A percentile compares a stretch with the other conserved stretches of the same genome.
Evolutionary conservation across 2,797 vertebrate genomes (phyloP).

Genomic region (Triplophysa bombifrons): DNA sequence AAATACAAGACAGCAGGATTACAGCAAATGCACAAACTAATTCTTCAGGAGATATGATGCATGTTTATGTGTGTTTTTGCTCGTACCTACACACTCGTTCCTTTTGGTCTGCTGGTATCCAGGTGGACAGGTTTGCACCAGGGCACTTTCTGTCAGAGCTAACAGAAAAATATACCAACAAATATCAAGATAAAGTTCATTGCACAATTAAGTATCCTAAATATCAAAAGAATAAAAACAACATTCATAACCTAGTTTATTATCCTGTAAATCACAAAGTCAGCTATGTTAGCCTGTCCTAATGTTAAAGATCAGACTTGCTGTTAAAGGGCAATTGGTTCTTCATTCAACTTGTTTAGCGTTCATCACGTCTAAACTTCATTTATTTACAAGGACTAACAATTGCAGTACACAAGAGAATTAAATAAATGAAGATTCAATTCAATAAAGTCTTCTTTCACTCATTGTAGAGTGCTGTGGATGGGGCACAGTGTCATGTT

Average conservation of each 20-base stretch:
- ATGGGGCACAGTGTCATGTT: not conserved
- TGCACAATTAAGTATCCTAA: not conserved
- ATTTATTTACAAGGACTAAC: too few relatives aligned
- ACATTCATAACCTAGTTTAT: not conserved
- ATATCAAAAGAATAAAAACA: not conserved
- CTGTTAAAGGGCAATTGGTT: too few relatives aligned
- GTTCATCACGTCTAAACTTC: too few relatives aligned
- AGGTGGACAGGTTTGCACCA: accelerated
- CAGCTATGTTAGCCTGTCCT: not conserved
- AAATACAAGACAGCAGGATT: not conserved
- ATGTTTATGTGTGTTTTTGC: not conserved
- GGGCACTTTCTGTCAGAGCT: not conserved
- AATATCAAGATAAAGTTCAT: not conserved
- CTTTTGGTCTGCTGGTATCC: accelerated
- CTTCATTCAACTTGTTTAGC: too few relatives aligned
- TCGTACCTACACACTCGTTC: not conserved
- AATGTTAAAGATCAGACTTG: too few relatives aligned
- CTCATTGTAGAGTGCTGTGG: not conserved
- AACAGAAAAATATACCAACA: slow-evolving; percentile 11
- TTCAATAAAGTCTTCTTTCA: not conserved
- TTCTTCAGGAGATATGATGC: not conserved
- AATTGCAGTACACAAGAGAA: too few relatives aligned
- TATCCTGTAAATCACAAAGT: not conserved
- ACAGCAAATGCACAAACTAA: not conserved
- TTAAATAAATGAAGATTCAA: too few relatives aligned